These are phyloP conservation scores for Helobdella robusta DNA, from an alignment of 2,888 invertebrate genomes.

Conservation along the genomic window DNA sequence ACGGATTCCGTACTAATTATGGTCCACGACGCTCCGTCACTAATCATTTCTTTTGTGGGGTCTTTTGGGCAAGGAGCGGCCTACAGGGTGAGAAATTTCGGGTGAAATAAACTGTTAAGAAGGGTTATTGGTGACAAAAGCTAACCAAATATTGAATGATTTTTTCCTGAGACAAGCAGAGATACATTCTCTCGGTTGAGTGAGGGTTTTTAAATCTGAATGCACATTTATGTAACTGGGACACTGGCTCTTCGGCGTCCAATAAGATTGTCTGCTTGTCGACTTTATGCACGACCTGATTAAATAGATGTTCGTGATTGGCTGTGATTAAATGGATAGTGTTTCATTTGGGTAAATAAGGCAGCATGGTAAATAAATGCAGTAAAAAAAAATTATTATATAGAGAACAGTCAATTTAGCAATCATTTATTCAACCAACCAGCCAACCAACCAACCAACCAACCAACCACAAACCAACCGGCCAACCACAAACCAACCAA, in stretches of 20 bases:
- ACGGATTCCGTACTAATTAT: constrained; percentile 99
- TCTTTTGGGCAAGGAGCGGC: constrained; percentile 95
- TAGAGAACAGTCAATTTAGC: no score
- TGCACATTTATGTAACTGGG: constrained; percentile 96
- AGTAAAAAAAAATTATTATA: no score
- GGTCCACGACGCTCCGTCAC: constrained; percentile 99
- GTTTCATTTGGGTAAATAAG: no score
- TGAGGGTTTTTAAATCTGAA: constrained; percentile 96
- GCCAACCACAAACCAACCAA: constrained; percentile 54
- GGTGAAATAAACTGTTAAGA: no score
- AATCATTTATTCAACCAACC: no score
- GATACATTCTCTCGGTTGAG: constrained; percentile 75
- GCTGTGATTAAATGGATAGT: no score
- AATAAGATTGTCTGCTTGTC: constrained; percentile 96
- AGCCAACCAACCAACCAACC: not conserved
- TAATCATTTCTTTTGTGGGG: constrained; percentile 95
- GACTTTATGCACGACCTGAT: constrained; percentile 58
- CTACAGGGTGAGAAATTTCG: no score
- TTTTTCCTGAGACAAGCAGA: constrained; percentile 91
- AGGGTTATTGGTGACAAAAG: no score
- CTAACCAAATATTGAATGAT: constrained; percentile 88
- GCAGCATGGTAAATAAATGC: no score
- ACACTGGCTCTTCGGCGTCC: constrained; percentile 97
- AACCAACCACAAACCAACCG: not conserved
- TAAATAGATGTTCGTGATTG: no score